Evolutionary conservation across 1,140 invertebrate genomes (phyloP).

Genomic region (Rhyacophila brunnea): DNA sequence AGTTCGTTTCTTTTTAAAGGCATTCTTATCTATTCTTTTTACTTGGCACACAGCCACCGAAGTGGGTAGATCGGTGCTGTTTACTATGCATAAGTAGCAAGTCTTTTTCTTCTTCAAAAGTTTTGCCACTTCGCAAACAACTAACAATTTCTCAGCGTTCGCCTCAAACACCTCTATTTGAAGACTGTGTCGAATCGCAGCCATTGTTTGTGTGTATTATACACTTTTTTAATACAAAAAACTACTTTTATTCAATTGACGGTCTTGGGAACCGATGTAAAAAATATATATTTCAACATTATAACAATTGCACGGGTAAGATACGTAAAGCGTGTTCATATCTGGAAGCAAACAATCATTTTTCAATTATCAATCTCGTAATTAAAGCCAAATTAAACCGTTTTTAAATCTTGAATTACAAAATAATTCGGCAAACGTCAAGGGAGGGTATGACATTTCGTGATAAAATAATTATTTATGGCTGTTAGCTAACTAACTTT

Average conservation of each 20-base stretch:
- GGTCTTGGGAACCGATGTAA: too few relatives aligned
- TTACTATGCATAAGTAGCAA: conserved; percentile 76
- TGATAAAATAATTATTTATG: background rate
- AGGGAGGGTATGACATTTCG: background rate
- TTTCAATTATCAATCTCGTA: too few relatives aligned
- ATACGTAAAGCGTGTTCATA: too few relatives aligned
- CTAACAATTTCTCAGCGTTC: conserved; percentile 76
- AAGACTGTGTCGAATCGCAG: conserved; percentile 67
- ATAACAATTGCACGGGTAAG: too few relatives aligned
- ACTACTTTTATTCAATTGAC: too few relatives aligned
- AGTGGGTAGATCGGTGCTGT: conserved; percentile 69
- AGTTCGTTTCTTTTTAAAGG: conserved; percentile 78
- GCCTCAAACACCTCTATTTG: conserved; percentile 82
- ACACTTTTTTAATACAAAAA: too few relatives aligned
- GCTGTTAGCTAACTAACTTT: background rate
- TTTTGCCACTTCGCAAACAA: conserved; percentile 77
- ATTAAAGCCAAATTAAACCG: too few relatives aligned
- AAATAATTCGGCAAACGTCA: background rate
- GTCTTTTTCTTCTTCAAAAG: conserved; percentile 75
- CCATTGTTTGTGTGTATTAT: conserved; percentile 46
- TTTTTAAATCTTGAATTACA: too few relatives aligned
- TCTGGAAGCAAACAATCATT: too few relatives aligned
- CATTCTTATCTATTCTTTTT: conserved; percentile 82
- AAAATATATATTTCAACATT: too few relatives aligned
- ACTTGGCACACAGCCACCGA: conserved; percentile 74